Conservation (phyloP, 2,797 vertebrate species). For the Pelodytes ibericus region DNA sequence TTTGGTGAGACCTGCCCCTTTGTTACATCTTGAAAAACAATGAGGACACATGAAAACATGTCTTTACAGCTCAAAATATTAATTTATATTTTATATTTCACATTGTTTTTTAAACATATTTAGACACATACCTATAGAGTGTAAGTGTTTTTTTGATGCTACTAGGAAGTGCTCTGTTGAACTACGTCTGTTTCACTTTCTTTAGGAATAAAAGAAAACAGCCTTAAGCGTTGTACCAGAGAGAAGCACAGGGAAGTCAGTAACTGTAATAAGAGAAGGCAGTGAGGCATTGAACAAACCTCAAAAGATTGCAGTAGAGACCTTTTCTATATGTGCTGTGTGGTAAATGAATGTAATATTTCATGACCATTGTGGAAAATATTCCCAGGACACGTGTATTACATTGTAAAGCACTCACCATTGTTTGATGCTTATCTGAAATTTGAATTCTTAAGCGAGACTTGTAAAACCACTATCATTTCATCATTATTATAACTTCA, state of each 20-base stretch:
- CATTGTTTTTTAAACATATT: too few relatives aligned
- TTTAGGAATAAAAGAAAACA: not conserved
- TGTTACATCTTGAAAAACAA: too few relatives aligned
- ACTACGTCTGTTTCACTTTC: not conserved
- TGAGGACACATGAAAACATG: too few relatives aligned
- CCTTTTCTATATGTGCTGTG: not conserved
- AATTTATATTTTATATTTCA: too few relatives aligned
- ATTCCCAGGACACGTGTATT: not conserved
- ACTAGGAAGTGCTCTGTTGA: too few relatives aligned
- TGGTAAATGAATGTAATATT: slow-evolving; percentile 1
- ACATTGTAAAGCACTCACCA: not conserved
- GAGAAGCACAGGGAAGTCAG: not conserved
- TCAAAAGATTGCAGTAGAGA: not conserved
- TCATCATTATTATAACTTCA: slow-evolving; percentile 49
- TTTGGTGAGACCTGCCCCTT: too few relatives aligned
- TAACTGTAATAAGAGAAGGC: not conserved
- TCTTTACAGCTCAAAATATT: too few relatives aligned
- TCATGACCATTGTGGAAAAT: not conserved
- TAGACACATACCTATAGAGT: too few relatives aligned
- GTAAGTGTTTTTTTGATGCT: too few relatives aligned
- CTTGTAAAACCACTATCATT: slow-evolving; percentile 43
- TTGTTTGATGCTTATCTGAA: slow-evolving; percentile 9
- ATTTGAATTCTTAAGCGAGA: slow-evolving; percentile 19
- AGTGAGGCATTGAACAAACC: not conserved
- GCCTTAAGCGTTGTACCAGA: not conserved